Conservation (phyloP, 2,888 invertebrate species). For the Leptarthrus brevirostris region DNA sequence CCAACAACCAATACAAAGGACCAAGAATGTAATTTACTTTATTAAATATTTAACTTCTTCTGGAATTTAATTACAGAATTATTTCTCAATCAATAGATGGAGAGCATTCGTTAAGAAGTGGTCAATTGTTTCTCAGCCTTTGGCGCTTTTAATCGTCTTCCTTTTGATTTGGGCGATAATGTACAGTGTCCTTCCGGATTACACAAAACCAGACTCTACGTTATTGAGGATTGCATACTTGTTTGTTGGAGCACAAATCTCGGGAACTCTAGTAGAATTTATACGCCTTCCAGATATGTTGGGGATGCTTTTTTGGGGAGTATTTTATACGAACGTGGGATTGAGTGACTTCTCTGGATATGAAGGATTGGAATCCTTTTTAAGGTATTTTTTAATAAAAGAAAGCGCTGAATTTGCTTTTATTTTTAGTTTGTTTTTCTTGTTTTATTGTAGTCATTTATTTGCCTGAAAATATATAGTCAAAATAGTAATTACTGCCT, state of each 20-base stretch:
- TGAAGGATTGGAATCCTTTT: slow-evolving; percentile 66
- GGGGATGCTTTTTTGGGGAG: slow-evolving; percentile 74
- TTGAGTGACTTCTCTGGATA: slow-evolving; percentile 68
- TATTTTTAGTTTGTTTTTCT: slow-evolving; percentile 20
- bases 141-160: slow-evolving; percentile 63
- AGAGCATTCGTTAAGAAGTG: slow-evolving; percentile 61
- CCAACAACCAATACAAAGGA: slow-evolving; percentile 33
- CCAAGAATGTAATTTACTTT: slow-evolving; percentile 47
- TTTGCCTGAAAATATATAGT: neutral
- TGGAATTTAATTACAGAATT: slow-evolving; percentile 12
- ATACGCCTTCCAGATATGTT: slow-evolving; percentile 70
- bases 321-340: slow-evolving; percentile 69
- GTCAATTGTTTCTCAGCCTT: slow-evolving; percentile 62
- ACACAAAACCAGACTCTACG: slow-evolving; percentile 60
- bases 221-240: slow-evolving; percentile 65
- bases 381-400: slow-evolving; percentile 64
- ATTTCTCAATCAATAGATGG: slow-evolving; percentile 60
- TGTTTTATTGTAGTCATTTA: neutral
- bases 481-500: slow-evolving; percentile 3
- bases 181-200: slow-evolving; percentile 63
- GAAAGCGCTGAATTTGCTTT: neutral
- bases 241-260: slow-evolving; percentile 64
- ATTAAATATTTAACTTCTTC: neutral
- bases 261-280: slow-evolving; percentile 63
- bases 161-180: slow-evolving; percentile 66